Base-by-base conservation (phyloP, 2,888 invertebrate genomes). In the Eulithis testata region DNA sequence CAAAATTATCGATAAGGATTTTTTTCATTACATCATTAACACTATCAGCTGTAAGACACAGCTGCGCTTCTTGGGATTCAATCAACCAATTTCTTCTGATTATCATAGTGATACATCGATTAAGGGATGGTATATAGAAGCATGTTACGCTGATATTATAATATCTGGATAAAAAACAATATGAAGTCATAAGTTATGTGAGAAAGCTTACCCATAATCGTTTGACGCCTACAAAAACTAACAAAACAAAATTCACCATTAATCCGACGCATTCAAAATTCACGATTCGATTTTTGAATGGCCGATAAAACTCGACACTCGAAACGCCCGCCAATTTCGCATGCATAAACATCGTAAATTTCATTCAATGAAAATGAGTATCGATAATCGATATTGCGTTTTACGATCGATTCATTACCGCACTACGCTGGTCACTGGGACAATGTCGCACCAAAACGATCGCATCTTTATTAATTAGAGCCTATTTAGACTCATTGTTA, bases 261-360 rank as follows among this genome's bases (percentile, higher is more conserved):
- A 86, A 88, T 86, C 82, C 82, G 76, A 75, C 68, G 79, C 85
- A 84, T 86, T 84, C 84, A 83, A 84, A 86, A 82, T 78, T 82
- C 81, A 78, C 80, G 76, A 81, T 83, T 82, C 81, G 77, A 77
- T 82, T 85, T 86, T 86, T 89, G 88, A 88, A 90, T 90, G 76
- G 88, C 79, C 89, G 84, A 90, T 90, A 89, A 90, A 90, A 90
- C 78, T 79, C 84, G 90, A 87, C 82, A 89, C 87, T 85, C 79
- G 86, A 83, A 80, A 82, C 86, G 85, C 84, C 83, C 84, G 83
- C 85, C 87, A 88, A 89, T 89, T 89, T 85, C 81, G 84, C 85
- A 82, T 85, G 83, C 88, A 84, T 86, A 89, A 88, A 88, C 89
- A 89, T 89, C 89, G 87, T 91, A 91, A 91, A 90, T 90, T 85